Percentiles rank a stretch among this genome's conserved stretches.
phyloP scores from a whole-genome alignment of 2,888 invertebrate species.

The Mongoloraphidia duomilia region DNA sequence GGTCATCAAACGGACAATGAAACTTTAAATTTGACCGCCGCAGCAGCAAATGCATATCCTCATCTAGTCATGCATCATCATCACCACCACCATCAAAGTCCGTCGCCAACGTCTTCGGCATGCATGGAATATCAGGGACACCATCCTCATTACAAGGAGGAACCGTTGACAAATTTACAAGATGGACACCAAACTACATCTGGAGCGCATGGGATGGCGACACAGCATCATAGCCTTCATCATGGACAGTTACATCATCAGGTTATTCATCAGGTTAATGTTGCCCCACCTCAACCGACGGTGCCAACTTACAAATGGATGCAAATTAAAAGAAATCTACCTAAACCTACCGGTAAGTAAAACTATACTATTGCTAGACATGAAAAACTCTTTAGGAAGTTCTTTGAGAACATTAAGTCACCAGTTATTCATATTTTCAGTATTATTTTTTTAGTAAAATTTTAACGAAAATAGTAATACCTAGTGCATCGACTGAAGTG shows the following conservation, averaged over 20 bases:
- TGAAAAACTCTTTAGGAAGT: too few species aligned
- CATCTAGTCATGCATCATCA: slow-evolving; percentile 21
- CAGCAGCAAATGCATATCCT: slow-evolving; percentile 23
- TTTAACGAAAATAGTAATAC: too few species aligned
- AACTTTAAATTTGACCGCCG: slow-evolving; percentile 30
- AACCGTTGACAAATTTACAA: slow-evolving; percentile 30
- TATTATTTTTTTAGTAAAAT: too few species aligned
- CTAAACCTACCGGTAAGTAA: slow-evolving; percentile 76
- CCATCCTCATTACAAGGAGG: slow-evolving; percentile 46
- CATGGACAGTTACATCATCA: slow-evolving; percentile 27
- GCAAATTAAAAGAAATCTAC: slow-evolving; percentile 94
- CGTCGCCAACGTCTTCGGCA: slow-evolving; percentile 28
- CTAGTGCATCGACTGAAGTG: too few species aligned
- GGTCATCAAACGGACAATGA: slow-evolving; percentile 39
- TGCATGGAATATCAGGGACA: slow-evolving; percentile 44
- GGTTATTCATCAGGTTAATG: slow-evolving; percentile 21
- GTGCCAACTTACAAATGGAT: slow-evolving; percentile 97
- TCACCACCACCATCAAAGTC: slow-evolving; percentile 16
- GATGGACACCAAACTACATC: slow-evolving; percentile 13
- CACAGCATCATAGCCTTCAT: slow-evolving; percentile 19
- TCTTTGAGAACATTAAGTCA: too few species aligned
- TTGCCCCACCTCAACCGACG: slow-evolving; percentile 36
- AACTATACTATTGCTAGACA: background rate
- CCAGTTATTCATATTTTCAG: too few species aligned
- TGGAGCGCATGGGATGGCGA: slow-evolving; percentile 7